phyloP scores from a whole-genome alignment of 2,113 vertebrate species.

The Cinclus cinclus region DNA sequence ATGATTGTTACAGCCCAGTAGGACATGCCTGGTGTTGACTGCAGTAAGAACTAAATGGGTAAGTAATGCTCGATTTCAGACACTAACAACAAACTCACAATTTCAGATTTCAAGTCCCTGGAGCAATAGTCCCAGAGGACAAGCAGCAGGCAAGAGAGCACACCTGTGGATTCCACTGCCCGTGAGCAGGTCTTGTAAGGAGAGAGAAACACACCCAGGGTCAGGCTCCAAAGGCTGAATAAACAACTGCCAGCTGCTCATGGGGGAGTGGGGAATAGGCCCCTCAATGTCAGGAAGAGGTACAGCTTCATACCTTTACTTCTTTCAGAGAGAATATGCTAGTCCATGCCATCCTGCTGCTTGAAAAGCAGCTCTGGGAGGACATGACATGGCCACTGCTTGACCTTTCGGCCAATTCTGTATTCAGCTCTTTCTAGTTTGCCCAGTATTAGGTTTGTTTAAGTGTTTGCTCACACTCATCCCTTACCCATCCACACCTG shows the following conservation, averaged over 20 bases:
- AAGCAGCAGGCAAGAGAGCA: background rate
- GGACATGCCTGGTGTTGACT: background rate
- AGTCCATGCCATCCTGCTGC: background rate
- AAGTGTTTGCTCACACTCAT: background rate
- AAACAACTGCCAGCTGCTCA: background rate
- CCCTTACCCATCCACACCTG: background rate
- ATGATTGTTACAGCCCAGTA: background rate
- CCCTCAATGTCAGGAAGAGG: background rate
- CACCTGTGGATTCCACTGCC: background rate
- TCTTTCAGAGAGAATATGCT: background rate
- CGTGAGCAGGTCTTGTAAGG: background rate
- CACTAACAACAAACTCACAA: background rate
- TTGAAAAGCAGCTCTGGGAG: background rate
- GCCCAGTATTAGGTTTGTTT: background rate
- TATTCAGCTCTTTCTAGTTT: background rate
- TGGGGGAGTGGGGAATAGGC: background rate
- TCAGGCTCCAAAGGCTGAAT: background rate
- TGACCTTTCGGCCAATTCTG: background rate
- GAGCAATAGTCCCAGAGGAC: background rate
- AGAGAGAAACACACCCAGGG: no score
- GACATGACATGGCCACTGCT: background rate
- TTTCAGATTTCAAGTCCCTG: background rate
- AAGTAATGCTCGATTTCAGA: background rate
- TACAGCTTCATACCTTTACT: background rate
- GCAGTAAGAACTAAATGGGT: background rate